Evolutionary conservation across 1,140 invertebrate genomes (phyloP).

Genomic region (Panagrolaimus sp.): DNA sequence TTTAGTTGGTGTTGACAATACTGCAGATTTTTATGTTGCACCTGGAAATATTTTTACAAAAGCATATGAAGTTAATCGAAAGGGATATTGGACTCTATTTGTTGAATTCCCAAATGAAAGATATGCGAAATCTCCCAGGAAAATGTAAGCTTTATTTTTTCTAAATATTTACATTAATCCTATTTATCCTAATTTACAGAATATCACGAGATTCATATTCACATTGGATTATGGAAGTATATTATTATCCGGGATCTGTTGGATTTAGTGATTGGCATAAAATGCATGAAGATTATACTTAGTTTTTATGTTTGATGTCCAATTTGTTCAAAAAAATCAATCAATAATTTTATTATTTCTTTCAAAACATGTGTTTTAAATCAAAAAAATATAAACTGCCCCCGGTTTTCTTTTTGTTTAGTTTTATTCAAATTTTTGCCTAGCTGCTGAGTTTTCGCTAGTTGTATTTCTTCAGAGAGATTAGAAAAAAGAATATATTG

Average conservation of each 20-base stretch:
- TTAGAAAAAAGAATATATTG: no score
- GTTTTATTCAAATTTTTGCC: no score
- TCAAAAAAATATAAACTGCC: no score
- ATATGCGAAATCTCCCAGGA: conserved; percentile 54
- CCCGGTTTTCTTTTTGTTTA: no score
- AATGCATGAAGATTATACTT: conserved; percentile 25
- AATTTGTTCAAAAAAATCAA: no score
- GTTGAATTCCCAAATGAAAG: conserved; percentile 55
- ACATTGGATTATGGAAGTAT: conserved; percentile 58
- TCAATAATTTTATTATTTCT: no score
- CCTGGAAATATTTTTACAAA: conserved; percentile 57
- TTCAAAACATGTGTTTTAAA: no score
- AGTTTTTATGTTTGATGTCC: no score
- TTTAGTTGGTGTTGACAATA: conserved; percentile 54
- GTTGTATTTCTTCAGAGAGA: no score
- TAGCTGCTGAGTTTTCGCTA: no score
- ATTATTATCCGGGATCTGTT: conserved; percentile 51
- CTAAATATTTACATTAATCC: not conserved
- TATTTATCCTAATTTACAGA: conserved; percentile 15
- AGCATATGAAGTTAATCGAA: conserved; percentile 53
- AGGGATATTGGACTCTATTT: conserved; percentile 56
- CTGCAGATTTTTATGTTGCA: conserved; percentile 52
- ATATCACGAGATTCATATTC: conserved; percentile 55
- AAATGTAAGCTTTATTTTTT: conserved; percentile 22
- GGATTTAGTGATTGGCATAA: conserved; percentile 57